These are phyloP conservation scores for Cynopterus brachyotis DNA, from an alignment of 2,113 vertebrate species.

Conservation along the genomic window DNA sequence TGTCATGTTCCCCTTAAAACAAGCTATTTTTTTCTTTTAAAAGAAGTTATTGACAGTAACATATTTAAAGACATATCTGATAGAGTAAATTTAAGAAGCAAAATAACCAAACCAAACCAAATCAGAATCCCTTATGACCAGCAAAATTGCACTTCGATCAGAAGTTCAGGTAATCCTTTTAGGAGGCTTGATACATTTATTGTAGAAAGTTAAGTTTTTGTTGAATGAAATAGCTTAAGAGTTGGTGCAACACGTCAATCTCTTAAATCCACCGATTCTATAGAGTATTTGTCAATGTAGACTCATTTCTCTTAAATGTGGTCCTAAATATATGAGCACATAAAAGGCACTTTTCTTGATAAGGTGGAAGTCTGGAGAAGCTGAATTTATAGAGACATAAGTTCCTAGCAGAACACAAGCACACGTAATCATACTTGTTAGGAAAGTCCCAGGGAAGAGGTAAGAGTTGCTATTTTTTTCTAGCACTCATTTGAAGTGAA, in stretches of 20 bases:
- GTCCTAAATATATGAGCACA: not conserved
- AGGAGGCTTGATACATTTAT: not conserved
- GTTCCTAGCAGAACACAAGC: not conserved
- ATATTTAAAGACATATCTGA: not conserved
- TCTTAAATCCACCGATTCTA: not conserved
- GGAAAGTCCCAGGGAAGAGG: not conserved
- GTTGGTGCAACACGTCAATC: accelerated
- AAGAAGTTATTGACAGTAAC: not conserved
- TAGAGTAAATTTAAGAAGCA: not conserved
- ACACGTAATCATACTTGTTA: accelerated
- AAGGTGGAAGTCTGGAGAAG: not conserved
- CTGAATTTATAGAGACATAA: too few species aligned
- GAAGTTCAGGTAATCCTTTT: not conserved
- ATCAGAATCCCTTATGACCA: not conserved
- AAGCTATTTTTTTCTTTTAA: not conserved
- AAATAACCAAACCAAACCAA: not conserved
- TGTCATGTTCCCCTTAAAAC: not conserved
- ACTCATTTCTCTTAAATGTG: not conserved
- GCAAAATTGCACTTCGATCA: not conserved
- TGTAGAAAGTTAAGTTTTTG: not conserved
- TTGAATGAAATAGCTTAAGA: not conserved
- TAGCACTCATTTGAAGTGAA: not conserved
- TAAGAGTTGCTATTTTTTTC: not conserved
- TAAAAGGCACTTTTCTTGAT: not conserved
- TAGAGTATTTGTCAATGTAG: accelerated